Conservation (phyloP, 2,113 vertebrate genomes). For the Beaufortia kweichowensis region DNA sequence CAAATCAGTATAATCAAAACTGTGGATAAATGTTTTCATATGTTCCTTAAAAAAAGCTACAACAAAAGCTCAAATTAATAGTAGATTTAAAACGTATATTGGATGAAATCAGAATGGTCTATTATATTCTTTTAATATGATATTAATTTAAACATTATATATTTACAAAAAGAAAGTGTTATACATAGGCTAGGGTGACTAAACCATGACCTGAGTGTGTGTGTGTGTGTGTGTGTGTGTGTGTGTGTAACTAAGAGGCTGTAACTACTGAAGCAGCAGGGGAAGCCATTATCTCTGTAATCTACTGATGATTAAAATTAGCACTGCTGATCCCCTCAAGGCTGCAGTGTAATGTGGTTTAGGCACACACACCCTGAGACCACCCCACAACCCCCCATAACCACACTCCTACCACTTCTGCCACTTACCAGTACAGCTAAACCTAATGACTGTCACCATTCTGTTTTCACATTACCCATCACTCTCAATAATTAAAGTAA, state of each 20-base stretch:
- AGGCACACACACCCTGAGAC: conserved; percentile 23
- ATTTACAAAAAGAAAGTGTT: neutral
- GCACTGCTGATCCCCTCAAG: conserved; percentile 61
- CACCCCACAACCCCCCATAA: conserved; percentile 44
- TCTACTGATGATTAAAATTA: conserved; percentile 78
- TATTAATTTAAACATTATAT: no score
- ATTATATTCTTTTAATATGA: no score
- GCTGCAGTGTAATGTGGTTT: conserved; percentile 65
- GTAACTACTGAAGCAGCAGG: conserved; percentile 13
- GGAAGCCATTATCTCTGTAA: conserved; percentile 76
- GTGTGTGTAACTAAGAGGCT: neutral
- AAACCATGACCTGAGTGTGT: neutral
- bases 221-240: neutral
- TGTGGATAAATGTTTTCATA: no score
- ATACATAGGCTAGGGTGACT: neutral
- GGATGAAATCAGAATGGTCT: no score
- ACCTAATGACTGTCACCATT: conserved; percentile 61
- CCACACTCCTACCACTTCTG: conserved; percentile 61
- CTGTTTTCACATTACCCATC: conserved; percentile 57
- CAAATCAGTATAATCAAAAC: no score
- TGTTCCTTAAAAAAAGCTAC: no score
- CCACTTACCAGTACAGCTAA: conserved; percentile 65
- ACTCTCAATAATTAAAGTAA: conserved; percentile 71
- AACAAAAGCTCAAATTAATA: no score
- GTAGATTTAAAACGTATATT: no score